Base-by-base conservation (phyloP, 2,797 vertebrate species). In the Enteromius viviparus region DNA sequence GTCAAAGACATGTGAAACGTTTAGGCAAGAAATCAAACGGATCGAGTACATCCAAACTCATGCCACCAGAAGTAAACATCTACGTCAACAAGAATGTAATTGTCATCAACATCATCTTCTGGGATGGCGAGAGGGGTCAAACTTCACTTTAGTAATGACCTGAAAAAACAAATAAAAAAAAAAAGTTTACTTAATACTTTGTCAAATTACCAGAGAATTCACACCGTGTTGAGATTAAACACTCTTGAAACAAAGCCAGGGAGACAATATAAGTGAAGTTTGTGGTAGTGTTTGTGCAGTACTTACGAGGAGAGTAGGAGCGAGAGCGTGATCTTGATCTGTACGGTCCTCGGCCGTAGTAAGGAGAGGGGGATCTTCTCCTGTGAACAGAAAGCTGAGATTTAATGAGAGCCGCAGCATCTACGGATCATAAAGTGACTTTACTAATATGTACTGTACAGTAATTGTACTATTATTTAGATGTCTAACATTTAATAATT, bases 241-340 rank as follows among this genome's bases (percentile, higher is more conserved):
- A 9, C 60, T 9, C 6, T 32, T 6, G 19, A 76, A 76, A 32
- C 12, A 64, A 3, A 66, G 10, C 60, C n/a, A 68, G 29, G 12
- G 4, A 10, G 29, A 68, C n/a, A 40, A 23, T 7, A 29, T 14
- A 26, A n/a, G 6, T 32, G 9, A 64, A 19, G 10, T 65, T 23
- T 4, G 15, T 21, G 42, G 12, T 17, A 7, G 17, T 3, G 12
- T 70, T 21, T 53, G 70, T 68, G 60, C 11, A 45, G 53, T 78
- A 93, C 97, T 97, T 95, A 99, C 97, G 96, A 87, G 97, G 98
- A 42, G 98, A 98, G 85, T 98, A 99, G 37, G 97, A 99, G 1
- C 96, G 95, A 74, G 97, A 98, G 80, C 97, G 95, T 81, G 97
- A 99, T 1, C 96, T 95, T 85, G 97, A 98, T 77, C 97, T 96